Percentiles rank a stretch among this genome's conserved stretches.
Conservation (phyloP, 2,888 invertebrate species). For the Diloba caeruleocephala region DNA sequence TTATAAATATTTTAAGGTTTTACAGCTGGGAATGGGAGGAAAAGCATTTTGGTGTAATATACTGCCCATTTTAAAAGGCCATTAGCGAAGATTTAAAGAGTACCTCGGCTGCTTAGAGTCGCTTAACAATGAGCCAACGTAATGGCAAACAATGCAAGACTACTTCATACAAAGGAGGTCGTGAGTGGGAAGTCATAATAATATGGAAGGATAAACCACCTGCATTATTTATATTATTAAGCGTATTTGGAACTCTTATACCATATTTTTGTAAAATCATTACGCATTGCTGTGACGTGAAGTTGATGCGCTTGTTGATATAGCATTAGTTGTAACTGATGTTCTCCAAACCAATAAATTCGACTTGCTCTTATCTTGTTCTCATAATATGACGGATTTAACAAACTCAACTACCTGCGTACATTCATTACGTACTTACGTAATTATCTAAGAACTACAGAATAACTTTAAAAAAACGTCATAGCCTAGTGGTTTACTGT, state of each 20-base stretch:
- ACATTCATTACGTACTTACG: too few relatives aligned
- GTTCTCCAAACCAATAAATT: too few relatives aligned
- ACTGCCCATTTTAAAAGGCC: constrained; percentile 81
- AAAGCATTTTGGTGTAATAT: constrained; percentile 72
- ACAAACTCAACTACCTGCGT: too few relatives aligned
- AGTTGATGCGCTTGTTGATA: too few relatives aligned
- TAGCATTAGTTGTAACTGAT: too few relatives aligned
- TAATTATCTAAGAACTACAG: too few relatives aligned
- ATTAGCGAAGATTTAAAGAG: constrained; percentile 84
- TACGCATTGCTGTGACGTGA: too few relatives aligned
- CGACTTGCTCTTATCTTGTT: too few relatives aligned
- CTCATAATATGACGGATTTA: too few relatives aligned
- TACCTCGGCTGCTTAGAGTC: constrained; percentile 76
- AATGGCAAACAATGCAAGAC: constrained; percentile 75
- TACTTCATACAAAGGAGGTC: constrained; percentile 63
- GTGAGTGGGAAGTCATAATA: constrained; percentile 57
- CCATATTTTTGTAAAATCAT: too few relatives aligned
- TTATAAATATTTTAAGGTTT: constrained; percentile 73
- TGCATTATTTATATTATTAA: constrained; percentile 42
- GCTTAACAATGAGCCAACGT: constrained; percentile 76
- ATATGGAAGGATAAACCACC: constrained; percentile 51
- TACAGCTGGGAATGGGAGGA: constrained; percentile 64
- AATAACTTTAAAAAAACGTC: too few relatives aligned
- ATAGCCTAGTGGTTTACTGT: too few relatives aligned
- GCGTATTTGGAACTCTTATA: constrained; percentile 25